phyloP scores from a whole-genome alignment of 2,888 invertebrate genomes.

The Torymus auratus region DNA sequence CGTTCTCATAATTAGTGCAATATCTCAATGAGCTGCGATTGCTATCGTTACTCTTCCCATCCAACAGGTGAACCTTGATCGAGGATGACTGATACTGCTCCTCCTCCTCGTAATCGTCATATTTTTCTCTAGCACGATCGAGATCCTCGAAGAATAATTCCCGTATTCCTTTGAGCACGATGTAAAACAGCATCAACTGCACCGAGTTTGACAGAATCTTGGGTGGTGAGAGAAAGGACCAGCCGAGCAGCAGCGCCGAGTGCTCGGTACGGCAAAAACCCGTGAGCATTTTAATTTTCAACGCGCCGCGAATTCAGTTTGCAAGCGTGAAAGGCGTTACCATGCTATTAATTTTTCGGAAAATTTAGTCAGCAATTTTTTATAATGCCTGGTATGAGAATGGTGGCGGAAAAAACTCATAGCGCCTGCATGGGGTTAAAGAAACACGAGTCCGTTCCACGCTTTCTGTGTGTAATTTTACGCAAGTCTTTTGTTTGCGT shows the following conservation, averaged over 20 bases:
- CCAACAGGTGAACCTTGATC: neutral
- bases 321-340: too few relatives aligned
- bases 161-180: slow-evolving; percentile 63
- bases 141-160: slow-evolving; percentile 66
- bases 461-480: neutral
- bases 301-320: neutral
- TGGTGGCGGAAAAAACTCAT: too few relatives aligned
- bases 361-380: slow-evolving; percentile 21
- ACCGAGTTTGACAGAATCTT: slow-evolving; percentile 60
- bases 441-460: neutral
- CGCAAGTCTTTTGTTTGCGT: slow-evolving; percentile 52
- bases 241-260: slow-evolving; percentile 6
- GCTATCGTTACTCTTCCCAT: neutral
- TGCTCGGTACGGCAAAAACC: slow-evolving; percentile 12
- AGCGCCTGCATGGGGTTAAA: neutral
- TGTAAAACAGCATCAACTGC: slow-evolving; percentile 62
- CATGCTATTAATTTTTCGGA: neutral
- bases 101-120: slow-evolving; percentile 35
- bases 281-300: slow-evolving; percentile 16
- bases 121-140: slow-evolving; percentile 34
- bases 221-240: slow-evolving; percentile 61
- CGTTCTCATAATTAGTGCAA: slow-evolving; percentile 37
- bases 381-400: slow-evolving; percentile 3
- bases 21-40: slow-evolving; percentile 34
- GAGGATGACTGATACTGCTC: slow-evolving; percentile 16